A percentile compares a stretch with the other conserved stretches of the same genome.
Evolutionary conservation across 1,140 invertebrate genomes (phyloP).

Genomic region (Aradophagus sp.): DNA sequence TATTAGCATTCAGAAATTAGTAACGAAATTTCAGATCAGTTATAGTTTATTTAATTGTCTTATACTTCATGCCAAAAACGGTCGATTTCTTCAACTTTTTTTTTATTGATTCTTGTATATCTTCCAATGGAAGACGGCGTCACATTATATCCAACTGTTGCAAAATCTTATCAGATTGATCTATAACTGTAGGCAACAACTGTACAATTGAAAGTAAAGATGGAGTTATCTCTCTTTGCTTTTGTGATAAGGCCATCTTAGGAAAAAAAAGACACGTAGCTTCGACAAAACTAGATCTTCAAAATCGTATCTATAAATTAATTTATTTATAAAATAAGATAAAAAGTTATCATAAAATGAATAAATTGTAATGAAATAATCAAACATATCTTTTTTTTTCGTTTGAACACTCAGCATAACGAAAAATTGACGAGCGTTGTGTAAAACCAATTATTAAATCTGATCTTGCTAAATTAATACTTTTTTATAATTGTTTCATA

Average conservation of each 20-base stretch:
- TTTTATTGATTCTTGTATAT: too few relatives aligned
- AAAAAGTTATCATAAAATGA: too few relatives aligned
- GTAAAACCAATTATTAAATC: slow-evolving; percentile 1
- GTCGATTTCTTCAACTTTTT: too few relatives aligned
- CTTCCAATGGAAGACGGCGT: slow-evolving; percentile 1
- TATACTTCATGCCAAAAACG: too few relatives aligned
- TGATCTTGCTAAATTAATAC: neutral
- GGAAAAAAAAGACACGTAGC: neutral
- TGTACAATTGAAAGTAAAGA: slow-evolving; percentile 2
- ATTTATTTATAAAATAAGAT: slow-evolving; percentile 3
- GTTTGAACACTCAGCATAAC: neutral
- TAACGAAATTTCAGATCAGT: too few relatives aligned
- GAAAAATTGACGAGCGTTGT: neutral
- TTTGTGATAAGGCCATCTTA: slow-evolving; percentile 1
- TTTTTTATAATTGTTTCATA: neutral
- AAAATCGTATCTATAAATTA: slow-evolving; percentile 11
- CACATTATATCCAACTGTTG: slow-evolving; percentile 12
- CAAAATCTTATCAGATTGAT: slow-evolving; percentile 2
- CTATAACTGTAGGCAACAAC: slow-evolving; percentile 3
- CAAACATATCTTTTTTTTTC: too few relatives aligned
- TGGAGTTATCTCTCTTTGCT: neutral
- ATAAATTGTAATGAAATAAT: too few relatives aligned
- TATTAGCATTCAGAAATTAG: too few relatives aligned
- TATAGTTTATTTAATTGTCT: too few relatives aligned
- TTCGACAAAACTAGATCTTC: slow-evolving; percentile 13